Conservation (phyloP, 2,797 vertebrate species). For the Sternotherus odoratus region DNA sequence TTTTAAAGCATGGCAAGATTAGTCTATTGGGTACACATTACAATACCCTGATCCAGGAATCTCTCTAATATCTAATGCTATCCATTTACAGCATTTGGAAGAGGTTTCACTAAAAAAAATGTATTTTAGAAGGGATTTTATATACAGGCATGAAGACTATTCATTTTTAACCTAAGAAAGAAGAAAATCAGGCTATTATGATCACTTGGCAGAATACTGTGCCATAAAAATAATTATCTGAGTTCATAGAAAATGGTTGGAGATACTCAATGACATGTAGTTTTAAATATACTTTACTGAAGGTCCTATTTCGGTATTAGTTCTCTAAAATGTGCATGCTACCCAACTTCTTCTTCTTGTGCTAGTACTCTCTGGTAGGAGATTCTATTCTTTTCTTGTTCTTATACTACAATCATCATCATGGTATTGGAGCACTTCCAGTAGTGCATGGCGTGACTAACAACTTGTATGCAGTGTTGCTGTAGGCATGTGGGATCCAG, state of each 20-base stretch:
- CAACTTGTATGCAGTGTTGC: background rate
- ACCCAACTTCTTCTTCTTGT: background rate
- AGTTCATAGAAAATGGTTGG: constrained; percentile 16
- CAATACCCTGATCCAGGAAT: background rate
- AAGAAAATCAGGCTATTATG: constrained; percentile 41
- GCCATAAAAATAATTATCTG: background rate
- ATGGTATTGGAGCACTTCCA: background rate
- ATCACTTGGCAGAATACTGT: constrained; percentile 13
- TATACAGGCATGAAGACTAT: constrained; percentile 14
- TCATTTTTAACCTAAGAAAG: constrained; percentile 20
- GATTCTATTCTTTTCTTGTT: background rate
- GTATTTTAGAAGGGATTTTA: background rate
- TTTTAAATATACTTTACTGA: background rate
- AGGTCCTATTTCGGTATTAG: background rate
- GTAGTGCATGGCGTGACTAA: background rate
- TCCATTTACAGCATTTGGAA: background rate
- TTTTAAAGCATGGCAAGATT: background rate
- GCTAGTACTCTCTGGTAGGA: background rate
- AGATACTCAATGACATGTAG: background rate
- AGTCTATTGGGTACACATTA: background rate
- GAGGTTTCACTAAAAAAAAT: background rate
- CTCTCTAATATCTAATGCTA: constrained; percentile 10
- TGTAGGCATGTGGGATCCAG: background rate
- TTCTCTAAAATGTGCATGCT: background rate
- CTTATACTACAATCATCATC: background rate